Conservation (phyloP, 2,888 invertebrate species). For the Lithosia quadra region DNA sequence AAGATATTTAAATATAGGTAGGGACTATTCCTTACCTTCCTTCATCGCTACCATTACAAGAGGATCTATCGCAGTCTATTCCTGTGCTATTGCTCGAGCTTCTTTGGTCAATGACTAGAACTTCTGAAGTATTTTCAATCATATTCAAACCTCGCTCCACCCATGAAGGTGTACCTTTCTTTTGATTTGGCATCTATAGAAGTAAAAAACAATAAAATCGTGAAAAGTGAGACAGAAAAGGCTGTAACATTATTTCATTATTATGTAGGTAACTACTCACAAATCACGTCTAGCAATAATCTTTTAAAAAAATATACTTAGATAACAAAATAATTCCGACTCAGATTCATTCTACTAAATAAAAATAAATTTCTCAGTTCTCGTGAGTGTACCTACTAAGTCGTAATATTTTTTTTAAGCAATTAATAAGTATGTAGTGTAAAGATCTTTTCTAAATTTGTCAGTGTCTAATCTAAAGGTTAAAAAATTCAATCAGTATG, state of each 20-base stretch:
- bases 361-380: neutral
- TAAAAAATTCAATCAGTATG: conserved; percentile 8
- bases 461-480: neutral
- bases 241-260: neutral
- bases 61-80: conserved; percentile 78
- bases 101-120: conserved; percentile 87
- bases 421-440: too few species aligned
- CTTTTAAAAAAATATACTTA: neutral
- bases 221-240: neutral
- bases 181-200: conserved; percentile 80
- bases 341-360: too few species aligned
- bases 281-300: neutral
- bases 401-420: too few species aligned
- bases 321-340: neutral
- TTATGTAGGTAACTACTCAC: neutral
- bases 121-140: conserved; percentile 83
- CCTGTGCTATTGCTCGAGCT: conserved; percentile 79
- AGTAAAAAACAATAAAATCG: neutral
- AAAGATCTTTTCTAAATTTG: too few species aligned
- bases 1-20: neutral
- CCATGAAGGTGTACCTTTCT: conserved; percentile 86
- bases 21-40: conserved; percentile 66
- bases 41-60: conserved; percentile 82
- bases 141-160: conserved; percentile 86
- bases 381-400: neutral